These are phyloP conservation scores for Platichthys flesus DNA, from an alignment of 2,113 vertebrate species.

Conservation along the genomic window DNA sequence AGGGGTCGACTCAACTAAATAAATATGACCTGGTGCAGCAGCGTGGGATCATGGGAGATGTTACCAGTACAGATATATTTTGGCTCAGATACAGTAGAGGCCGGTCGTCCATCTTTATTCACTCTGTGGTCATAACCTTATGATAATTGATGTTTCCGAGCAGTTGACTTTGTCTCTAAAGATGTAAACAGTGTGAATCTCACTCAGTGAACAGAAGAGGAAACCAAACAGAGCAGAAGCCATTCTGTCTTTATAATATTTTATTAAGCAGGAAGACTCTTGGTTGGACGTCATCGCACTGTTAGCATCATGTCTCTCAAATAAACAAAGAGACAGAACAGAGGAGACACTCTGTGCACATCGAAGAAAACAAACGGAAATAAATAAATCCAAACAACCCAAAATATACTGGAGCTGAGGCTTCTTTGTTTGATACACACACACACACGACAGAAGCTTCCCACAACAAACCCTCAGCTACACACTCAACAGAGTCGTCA, in stretches of 20 bases:
- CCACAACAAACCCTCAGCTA: background rate
- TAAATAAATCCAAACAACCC: constrained; percentile 35
- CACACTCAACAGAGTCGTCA: background rate
- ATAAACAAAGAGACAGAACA: background rate
- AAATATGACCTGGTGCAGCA: too few species aligned
- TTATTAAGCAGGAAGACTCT: constrained; percentile 70
- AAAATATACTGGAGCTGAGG: background rate
- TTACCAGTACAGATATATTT: too few species aligned
- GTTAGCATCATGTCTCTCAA: background rate
- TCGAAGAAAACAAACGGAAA: constrained; percentile 10
- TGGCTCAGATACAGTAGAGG: too few species aligned
- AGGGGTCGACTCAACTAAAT: too few species aligned
- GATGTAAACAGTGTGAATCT: too few species aligned
- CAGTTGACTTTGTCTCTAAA: too few species aligned
- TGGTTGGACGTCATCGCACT: background rate
- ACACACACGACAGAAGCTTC: background rate
- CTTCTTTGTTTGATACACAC: background rate
- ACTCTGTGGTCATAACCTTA: too few species aligned
- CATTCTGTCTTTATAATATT: constrained; percentile 1
- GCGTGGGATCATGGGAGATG: too few species aligned
- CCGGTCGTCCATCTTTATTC: too few species aligned
- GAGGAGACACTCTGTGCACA: background rate
- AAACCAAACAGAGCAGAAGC: background rate
- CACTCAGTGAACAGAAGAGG: background rate
- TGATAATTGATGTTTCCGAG: too few species aligned